A percentile compares a stretch with the other conserved stretches of the same genome.
phyloP scores from a whole-genome alignment of 64 coral and sea anemone species.

The Porites australiensis region DNA sequence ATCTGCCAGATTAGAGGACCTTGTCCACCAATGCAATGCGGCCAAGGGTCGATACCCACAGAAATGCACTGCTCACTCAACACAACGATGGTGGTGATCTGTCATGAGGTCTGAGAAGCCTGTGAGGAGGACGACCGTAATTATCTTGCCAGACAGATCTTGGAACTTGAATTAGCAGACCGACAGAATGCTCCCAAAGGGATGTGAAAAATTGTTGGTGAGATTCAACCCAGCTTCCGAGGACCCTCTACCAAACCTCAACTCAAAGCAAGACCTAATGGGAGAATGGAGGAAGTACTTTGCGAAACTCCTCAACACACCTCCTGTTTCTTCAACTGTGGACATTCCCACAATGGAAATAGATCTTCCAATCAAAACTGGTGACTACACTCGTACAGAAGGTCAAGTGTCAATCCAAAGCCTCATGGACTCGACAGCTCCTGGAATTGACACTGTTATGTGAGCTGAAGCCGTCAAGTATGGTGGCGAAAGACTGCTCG shows the following conservation, averaged over 20 bases:
- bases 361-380: background rate
- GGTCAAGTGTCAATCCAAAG: background rate
- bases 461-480: background rate
- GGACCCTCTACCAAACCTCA: background rate
- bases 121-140: background rate
- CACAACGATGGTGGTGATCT: background rate
- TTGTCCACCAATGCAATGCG: too few relatives aligned
- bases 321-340: background rate
- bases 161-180: background rate
- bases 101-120: background rate
- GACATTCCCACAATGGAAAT: background rate
- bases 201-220: background rate
- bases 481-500: background rate
- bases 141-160: background rate
- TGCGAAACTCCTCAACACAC: background rate
- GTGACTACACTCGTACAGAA: conserved; percentile 1
- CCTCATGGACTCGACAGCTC: background rate
- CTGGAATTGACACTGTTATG: background rate
- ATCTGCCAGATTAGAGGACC: too few relatives aligned
- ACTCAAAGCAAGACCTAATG: background rate
- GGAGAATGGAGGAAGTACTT: background rate
- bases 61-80: background rate
- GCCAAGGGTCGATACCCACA: background rate
- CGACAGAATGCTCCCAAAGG: background rate
- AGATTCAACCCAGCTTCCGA: background rate